Conservation (phyloP, 1,140 invertebrate species). For the Calycopis cecrops region DNA sequence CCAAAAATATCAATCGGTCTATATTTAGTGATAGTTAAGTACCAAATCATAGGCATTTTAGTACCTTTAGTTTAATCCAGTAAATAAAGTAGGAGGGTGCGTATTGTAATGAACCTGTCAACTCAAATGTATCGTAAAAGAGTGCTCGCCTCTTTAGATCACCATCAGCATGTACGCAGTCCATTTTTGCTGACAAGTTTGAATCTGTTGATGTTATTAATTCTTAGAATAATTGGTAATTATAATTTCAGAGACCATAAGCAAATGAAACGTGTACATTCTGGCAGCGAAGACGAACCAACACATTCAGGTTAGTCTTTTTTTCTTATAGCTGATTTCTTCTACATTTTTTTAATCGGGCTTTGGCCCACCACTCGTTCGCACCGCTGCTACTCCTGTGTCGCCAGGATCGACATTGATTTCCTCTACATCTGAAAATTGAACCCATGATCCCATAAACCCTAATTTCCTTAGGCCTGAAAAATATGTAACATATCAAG, state of each 20-base stretch:
- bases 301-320: slow-evolving; percentile 79
- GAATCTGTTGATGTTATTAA: neutral
- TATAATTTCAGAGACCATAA: slow-evolving; percentile 82
- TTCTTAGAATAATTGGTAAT: slow-evolving; percentile 10
- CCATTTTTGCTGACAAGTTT: slow-evolving; percentile 33
- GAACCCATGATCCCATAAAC: no score
- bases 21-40: no score
- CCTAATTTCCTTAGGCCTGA: no score
- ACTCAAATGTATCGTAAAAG: slow-evolving; percentile 1
- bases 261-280: slow-evolving; percentile 83
- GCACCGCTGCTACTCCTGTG: no score
- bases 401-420: no score
- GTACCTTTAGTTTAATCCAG: neutral
- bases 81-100: neutral
- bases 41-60: no score
- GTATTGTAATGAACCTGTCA: neutral
- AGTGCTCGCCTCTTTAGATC: neutral
- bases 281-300: slow-evolving; percentile 84
- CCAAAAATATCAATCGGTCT: neutral
- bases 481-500: no score
- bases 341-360: neutral
- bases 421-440: no score
- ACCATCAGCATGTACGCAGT: slow-evolving; percentile 34
- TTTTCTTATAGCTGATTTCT: neutral
- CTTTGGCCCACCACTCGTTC: no score